Base-by-base conservation (phyloP, 2,888 invertebrate species). In the Caenorhabditis zanzibari region DNA sequence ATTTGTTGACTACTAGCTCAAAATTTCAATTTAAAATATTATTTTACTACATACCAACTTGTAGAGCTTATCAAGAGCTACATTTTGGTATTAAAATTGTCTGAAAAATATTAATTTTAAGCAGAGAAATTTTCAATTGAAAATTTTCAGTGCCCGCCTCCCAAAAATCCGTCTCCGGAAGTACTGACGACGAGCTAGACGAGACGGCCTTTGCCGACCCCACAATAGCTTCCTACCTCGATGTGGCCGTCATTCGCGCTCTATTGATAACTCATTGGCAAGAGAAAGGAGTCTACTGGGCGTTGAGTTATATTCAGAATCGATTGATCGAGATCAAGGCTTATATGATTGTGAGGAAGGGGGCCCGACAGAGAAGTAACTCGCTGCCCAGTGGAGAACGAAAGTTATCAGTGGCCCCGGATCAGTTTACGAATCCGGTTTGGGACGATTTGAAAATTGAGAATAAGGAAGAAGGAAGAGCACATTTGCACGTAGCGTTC, bases 281-380 rank as follows among this genome's bases (percentile, higher is more conserved):
- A 92, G 98, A 98, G 92, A 98, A 98, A 93, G 99, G 99, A 0
- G 95, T 98, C 14, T 96, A 96, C 93, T 99, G 99, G 99, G 97
- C 97, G 16, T 93, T 98, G 38, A 96, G 96, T 92, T 98, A 96
- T 79, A 82, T 92, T 12, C 83, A 91, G 52, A 90, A 92, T 81
- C 79, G 93, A 22, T 89, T 94, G 44, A 87, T 93, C n/a, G 93
- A 93, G 79, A 93, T 93, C 26, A 89, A 89, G 77, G 61, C 82
- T 14, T 84, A 84, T 66, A 81, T 84, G 32, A 77, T 79, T 10
- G 59, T 74, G 24, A 63, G 61, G 44, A 77, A 85, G 35, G 69
- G 84, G 1, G 56, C 74, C 0, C 68, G 86, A 10, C 86, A 87
- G 32, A 35, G 89, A n/a, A 89, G 89, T 44, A 88, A 89, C 74